Evolutionary conservation across 2,113 vertebrate species (phyloP).

Genomic region (Anoplopoma fimbria): DNA sequence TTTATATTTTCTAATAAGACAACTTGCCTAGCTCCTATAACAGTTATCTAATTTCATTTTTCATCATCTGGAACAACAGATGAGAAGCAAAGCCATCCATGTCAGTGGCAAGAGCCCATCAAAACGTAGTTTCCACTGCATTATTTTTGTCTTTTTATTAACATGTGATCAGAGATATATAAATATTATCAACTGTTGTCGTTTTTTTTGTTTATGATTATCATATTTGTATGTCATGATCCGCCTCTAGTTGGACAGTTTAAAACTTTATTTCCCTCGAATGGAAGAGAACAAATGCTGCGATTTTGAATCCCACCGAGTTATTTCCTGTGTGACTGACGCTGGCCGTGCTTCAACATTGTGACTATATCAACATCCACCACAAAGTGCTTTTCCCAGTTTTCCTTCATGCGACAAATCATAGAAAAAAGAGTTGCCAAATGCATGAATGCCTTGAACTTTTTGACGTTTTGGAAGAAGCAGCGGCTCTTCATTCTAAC

Average conservation of each 20-base stretch:
- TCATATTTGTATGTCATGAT: slow-evolving; percentile 63
- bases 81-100: slow-evolving; percentile 65
- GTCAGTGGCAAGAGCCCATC: slow-evolving; percentile 66
- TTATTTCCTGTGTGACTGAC: slow-evolving; percentile 66
- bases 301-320: slow-evolving; percentile 55
- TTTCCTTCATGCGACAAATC: slow-evolving; percentile 76
- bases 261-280: slow-evolving; percentile 54
- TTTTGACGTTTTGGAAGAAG: slow-evolving; percentile 78
- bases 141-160: slow-evolving; percentile 74
- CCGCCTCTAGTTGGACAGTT: slow-evolving; percentile 48
- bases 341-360: slow-evolving; percentile 73
- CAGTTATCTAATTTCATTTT: slow-evolving; percentile 78
- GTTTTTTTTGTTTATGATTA: slow-evolving; percentile 62
- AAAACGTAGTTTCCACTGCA: slow-evolving; percentile 63
- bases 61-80: slow-evolving; percentile 77
- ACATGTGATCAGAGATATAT: slow-evolving; percentile 79
- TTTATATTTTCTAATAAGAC: slow-evolving; percentile 90
- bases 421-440: slow-evolving; percentile 86
- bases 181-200: slow-evolving; percentile 82
- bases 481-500: slow-evolving; percentile 77
- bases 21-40: slow-evolving; percentile 87
- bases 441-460: slow-evolving; percentile 95
- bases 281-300: slow-evolving; percentile 59
- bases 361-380: slow-evolving; percentile 77
- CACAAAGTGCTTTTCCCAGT: slow-evolving; percentile 84